Evolutionary conservation across 64 coral and sea anemone species (phyloP), one percentile per base, ranked within the genome.

Genomic region (Montipora foliosa): DNA sequence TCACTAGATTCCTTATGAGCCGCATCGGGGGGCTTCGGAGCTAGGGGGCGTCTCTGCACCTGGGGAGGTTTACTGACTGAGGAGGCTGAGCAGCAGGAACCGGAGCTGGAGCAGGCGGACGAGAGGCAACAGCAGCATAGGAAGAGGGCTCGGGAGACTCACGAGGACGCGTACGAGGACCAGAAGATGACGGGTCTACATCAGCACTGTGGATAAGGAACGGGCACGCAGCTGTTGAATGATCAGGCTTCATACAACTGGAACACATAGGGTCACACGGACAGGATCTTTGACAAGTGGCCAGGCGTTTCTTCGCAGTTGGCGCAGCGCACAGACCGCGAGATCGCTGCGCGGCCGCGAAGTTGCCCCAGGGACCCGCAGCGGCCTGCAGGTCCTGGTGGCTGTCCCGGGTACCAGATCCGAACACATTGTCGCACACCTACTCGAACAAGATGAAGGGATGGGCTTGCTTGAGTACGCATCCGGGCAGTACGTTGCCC

Each of bases 281-380:
- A 25, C 79, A 82, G 0, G 55, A 0, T 0, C 14, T n/a, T 6
- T 0, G 16, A 0, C 2, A 0, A 3, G 6, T 82, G 79, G 48
- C 79, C 79, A 12, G n/a, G 16, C 0, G n/a, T n/a, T n/a, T 12
- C 13, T 29, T 62, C 79, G 4, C 79, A n/a, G n/a, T n/a, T n/a
- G n/a, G n/a, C n/a, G n/a, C n/a, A n/a, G n/a, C n/a, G n/a, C n/a
- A n/a, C n/a, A 82, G 25, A 24, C 58, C 20, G 24, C 29, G 10
- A 3, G 1, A 16, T 0, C 0, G 0, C 1, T 50, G 58, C 0
- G 8, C 49, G 1, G 29, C 21, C 0, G 15, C 48, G 0, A 57
- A 3, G 17, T n/a, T 82, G 79, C 0, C 17, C 79, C 15, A 21
- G 1, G 3, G 5, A 20, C 0, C 58, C n/a, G n/a, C 79, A 82